Base-by-base conservation (phyloP, 2,113 vertebrate species). In the Psettodes erumei region DNA sequence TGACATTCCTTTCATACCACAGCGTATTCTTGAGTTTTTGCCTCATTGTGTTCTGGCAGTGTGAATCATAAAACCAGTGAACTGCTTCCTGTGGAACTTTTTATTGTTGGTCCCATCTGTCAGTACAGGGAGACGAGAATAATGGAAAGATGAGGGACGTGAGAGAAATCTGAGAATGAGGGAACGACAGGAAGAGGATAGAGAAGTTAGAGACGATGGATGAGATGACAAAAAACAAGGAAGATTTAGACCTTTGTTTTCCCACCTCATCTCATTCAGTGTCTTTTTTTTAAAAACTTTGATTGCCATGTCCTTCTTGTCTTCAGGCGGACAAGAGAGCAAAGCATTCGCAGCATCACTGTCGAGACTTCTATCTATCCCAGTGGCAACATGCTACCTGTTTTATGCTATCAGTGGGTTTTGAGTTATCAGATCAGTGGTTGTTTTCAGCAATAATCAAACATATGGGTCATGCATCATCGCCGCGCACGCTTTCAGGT, bases 1-100 rank as follows among this genome's bases (percentile, higher is more conserved):
- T 69, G 4, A 75, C 79, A 86, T 86, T 79, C 67, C 65, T 47
- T 1, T 43, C 59, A 77, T 56, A 47, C 61, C 77, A 72, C 37
- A 3, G 0, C 27, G 0, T 43, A 64, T 45, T 48, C 55, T 59
- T 19, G 23, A 48, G 35, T 70, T 73, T 70, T 73, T 70, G 59
- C 62, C 37, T 77, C n/a, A 21, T 42, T 60, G 51, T 33, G 2
- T 77, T 62, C 56, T 45, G 11, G 51, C 33, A 61, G 37, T 19
- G 59, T 5, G 12, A 18, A 19, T 28, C 18, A 66, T 6, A 12
- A 4, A 13, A 25, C 18, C 5, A 8, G n/a, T n/a, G 2, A 45
- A 25, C 3, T 64, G 38, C 23, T 69, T 38, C 27, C 23, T 38
- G 7, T 48, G 8, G 27, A 27, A n/a, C 23, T 4, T 70, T 4